Percentiles rank a stretch among this genome's conserved stretches.
phyloP scores from a whole-genome alignment of 2,888 invertebrate genomes.

The Acronicta psi region DNA sequence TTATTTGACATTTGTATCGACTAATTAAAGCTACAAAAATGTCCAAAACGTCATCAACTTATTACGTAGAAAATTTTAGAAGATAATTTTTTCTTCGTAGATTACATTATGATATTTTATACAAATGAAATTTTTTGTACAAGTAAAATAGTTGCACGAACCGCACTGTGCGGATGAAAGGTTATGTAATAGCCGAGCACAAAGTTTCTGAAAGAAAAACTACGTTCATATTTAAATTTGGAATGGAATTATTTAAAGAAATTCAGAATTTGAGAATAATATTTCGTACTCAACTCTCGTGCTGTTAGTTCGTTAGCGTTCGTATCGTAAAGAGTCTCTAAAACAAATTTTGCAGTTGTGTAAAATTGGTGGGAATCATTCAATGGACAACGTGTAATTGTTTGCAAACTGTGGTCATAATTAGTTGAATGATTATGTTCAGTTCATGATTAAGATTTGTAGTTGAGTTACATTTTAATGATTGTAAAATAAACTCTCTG shows the following conservation, averaged over 20 bases:
- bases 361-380: conserved; percentile 41
- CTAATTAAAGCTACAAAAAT: no score
- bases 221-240: conserved; percentile 10
- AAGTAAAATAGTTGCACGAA: no score
- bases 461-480: not conserved
- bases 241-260: conserved; percentile 9
- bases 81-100: no score
- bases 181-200: no score
- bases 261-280: conserved; percentile 5
- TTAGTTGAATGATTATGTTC: conserved; percentile 6
- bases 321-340: conserved; percentile 36
- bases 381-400: conserved; percentile 23
- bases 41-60: no score
- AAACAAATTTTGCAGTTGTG: conserved; percentile 30
- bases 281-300: conserved; percentile 18
- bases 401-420: conserved; percentile 7
- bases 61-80: no score
- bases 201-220: conserved; percentile 2
- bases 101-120: no score
- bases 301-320: conserved; percentile 51
- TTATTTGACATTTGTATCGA: not conserved
- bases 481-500: not conserved
- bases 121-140: no score
- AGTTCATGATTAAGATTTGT: conserved; percentile 11
- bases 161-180: no score